Base-by-base conservation (phyloP, 1,140 invertebrate genomes). In the Pogonomyrmex californicus region DNA sequence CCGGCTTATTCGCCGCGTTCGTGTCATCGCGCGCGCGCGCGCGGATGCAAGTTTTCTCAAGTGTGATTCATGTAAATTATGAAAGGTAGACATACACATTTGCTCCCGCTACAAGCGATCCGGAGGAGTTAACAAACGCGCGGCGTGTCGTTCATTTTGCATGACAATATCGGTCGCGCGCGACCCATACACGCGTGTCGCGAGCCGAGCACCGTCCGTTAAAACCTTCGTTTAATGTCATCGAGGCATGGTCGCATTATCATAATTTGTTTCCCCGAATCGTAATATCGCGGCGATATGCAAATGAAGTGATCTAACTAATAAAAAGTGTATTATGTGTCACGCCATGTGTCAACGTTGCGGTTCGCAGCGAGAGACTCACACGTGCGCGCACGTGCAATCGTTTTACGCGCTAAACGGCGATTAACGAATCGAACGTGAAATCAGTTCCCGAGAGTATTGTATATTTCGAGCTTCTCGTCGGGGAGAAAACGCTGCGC, bases 381-480 rank as follows among this genome's bases (percentile, higher is more conserved):
- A 41, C 68, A 41, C 36, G 36, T 12, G 60, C 23, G 62, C n/a
- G 60, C 47, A 30, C 38, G 63, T 33, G 81, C 71, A 51, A 62
- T 9, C 56, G 70, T 36, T 73, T 23, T 49, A 38, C 54, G 23
- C 58, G 36, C 56, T 60, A 23, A 47, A 12, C 44, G 4, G 17
- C 36, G 58, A 86, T 73, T 71, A 85, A 82, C 78, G 76, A 70
- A 86, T 85, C 63, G 62, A 82, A 87, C 63, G 89, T 87, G 85
- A 88, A 91, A 90, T 91, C 81, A 87, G 85, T 89, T 38, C n/a
- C 41, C 85, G 73, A n/a, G 38, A 23, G 54, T 30, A 60, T 71
- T 41, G 47, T 60, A 14, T 4, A 30, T 30, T 23, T 51, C 44
- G 44, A 63, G 54, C 70, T 30, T 75, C 36, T 66, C 23, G 12